phyloP scores from a whole-genome alignment of 2,113 vertebrate species.

The Condylura cristata region DNA sequence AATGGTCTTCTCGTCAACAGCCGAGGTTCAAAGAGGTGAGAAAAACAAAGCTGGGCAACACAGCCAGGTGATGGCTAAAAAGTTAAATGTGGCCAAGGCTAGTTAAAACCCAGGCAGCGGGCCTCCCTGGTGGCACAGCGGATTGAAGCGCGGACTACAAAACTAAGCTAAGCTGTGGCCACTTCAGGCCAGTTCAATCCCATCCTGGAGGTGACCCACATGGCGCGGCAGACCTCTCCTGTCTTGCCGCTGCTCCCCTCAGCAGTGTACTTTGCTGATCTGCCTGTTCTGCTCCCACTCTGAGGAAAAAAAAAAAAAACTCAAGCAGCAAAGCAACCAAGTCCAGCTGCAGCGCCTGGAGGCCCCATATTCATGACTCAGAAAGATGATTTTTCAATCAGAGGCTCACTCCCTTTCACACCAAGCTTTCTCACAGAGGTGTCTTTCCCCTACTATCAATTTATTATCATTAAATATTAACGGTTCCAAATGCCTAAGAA shows the following conservation, averaged over 20 bases:
- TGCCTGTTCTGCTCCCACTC: no score
- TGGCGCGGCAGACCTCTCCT: no score
- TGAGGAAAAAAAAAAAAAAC: no score
- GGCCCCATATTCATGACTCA: neutral
- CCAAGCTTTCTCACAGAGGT: neutral
- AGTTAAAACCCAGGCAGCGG: neutral
- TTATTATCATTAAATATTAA: constrained; percentile 16
- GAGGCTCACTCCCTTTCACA: neutral
- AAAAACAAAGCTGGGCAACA: neutral
- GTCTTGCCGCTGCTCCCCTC: no score
- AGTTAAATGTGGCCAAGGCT: neutral
- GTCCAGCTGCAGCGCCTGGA: neutral
- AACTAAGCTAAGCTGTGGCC: no score
- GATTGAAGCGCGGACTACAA: no score
- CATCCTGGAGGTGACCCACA: no score
- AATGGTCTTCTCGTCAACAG: neutral
- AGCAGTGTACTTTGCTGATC: no score
- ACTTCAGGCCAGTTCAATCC: no score
- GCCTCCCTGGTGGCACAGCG: no score
- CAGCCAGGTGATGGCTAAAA: neutral
- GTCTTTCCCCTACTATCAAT: neutral
- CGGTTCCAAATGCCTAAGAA: neutral
- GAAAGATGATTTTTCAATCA: neutral
- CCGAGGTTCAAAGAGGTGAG: neutral
- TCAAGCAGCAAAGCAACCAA: neutral